These are phyloP conservation scores for Triplophysa bombifrons DNA, from an alignment of 2,797 vertebrate species.

Conservation along the genomic window DNA sequence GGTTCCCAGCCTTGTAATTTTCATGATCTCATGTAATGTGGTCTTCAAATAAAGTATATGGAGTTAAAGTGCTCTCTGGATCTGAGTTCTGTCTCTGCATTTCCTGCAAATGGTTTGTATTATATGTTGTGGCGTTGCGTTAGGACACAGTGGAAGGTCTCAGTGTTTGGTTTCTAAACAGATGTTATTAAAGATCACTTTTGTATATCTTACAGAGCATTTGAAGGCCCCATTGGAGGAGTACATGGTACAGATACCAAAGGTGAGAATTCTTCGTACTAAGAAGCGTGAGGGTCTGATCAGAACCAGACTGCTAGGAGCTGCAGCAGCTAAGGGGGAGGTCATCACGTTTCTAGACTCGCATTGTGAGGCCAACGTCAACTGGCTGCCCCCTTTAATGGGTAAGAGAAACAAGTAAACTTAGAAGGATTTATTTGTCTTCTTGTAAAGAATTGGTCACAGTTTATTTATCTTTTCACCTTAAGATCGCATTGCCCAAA, in stretches of 20 bases:
- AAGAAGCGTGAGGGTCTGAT: slow-evolving; percentile 95
- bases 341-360: slow-evolving; percentile 98
- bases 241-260: slow-evolving; percentile 89
- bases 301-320: slow-evolving; percentile 92
- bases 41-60: no score
- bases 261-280: slow-evolving; percentile 90
- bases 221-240: slow-evolving; percentile 89
- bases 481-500: slow-evolving; percentile 90
- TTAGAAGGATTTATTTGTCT: neutral
- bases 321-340: slow-evolving; percentile 83
- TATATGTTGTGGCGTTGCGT: no score
- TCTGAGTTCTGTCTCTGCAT: no score
- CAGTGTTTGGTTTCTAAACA: no score
- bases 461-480: slow-evolving; percentile 15
- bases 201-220: slow-evolving; percentile 77
- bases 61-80: no score
- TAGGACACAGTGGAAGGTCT: no score
- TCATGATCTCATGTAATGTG: no score
- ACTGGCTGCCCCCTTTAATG: slow-evolving; percentile 94
- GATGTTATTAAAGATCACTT: no score
- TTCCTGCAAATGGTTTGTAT: no score
- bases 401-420: slow-evolving; percentile 75
- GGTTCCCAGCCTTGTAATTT: no score
- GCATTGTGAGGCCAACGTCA: slow-evolving; percentile 95
- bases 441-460: neutral